Percentiles rank a stretch among this genome's conserved stretches.
Conservation (phyloP, 2,797 vertebrate species). For the Molossus molossus region DNA sequence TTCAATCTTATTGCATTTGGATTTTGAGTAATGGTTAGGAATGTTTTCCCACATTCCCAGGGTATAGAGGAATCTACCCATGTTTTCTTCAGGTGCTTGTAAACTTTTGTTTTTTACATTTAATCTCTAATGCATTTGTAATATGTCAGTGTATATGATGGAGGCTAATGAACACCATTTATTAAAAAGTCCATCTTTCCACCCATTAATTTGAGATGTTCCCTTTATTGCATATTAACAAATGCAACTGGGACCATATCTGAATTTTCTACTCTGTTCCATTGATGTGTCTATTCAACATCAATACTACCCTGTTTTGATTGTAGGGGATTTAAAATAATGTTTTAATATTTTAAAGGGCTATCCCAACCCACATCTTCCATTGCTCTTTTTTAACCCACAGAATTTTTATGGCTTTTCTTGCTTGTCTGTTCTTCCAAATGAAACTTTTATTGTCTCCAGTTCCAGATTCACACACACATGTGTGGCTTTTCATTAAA, state of each 20-base stretch:
- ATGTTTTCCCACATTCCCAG: background rate
- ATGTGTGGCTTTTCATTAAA: background rate
- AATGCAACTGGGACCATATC: background rate
- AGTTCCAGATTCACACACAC: background rate
- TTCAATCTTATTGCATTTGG: background rate
- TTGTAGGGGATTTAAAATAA: background rate
- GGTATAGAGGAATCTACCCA: background rate
- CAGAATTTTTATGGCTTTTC: background rate
- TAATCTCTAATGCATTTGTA: background rate
- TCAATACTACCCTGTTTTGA: background rate
- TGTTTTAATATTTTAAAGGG: background rate
- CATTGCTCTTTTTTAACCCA: background rate
- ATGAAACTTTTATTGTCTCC: background rate
- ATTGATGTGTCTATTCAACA: background rate
- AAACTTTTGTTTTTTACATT: background rate
- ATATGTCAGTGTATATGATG: background rate
- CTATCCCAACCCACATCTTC: background rate
- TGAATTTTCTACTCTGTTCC: background rate
- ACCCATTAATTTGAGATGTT: background rate
- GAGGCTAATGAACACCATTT: background rate
- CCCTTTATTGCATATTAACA: background rate
- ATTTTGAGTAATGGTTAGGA: background rate
- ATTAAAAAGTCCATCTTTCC: background rate
- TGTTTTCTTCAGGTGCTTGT: background rate
- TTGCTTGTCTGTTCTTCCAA: background rate